A percentile compares a stretch with the other conserved stretches of the same genome.
phyloP scores from a whole-genome alignment of 2,797 vertebrate species.

The Cichlasoma orientale region DNA sequence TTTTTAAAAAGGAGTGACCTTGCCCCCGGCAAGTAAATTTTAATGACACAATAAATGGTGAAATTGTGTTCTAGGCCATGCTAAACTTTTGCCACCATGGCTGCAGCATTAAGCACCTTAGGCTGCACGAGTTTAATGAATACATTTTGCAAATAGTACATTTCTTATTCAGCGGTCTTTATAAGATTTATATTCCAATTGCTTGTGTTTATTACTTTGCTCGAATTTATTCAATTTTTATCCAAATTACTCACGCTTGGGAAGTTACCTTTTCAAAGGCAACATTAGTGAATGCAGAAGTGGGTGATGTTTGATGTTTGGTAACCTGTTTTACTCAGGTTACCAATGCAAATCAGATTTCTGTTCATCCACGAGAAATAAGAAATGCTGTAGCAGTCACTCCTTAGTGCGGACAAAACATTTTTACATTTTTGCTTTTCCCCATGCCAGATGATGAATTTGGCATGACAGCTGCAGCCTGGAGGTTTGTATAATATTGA shows the following conservation, averaged over 20 bases:
- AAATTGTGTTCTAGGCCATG: slow-evolving; percentile 50
- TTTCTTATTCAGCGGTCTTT: neutral
- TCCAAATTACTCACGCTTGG: neutral
- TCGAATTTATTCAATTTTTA: neutral
- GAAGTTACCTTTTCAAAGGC: neutral
- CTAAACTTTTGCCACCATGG: slow-evolving; percentile 26
- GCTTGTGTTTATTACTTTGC: neutral
- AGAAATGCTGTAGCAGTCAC: neutral
- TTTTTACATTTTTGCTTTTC: neutral
- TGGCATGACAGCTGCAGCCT: slow-evolving; percentile 27
- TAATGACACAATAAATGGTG: slow-evolving; percentile 69
- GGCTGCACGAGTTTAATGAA: slow-evolving; percentile 6
- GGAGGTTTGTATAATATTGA: slow-evolving; percentile 27
- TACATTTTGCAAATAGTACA: neutral
- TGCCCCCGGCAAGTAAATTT: slow-evolving; percentile 60
- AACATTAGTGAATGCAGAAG: neutral
- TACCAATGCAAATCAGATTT: slow-evolving; percentile 6
- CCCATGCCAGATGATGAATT: slow-evolving; percentile 22
- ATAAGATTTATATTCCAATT: neutral
- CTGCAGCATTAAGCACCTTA: slow-evolving; percentile 19
- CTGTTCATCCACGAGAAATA: neutral
- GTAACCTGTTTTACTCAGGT: neutral
- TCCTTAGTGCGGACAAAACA: neutral
- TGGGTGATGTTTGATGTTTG: slow-evolving; percentile 6
- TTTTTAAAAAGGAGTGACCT: slow-evolving; percentile 54